Base-by-base conservation (phyloP, 64 coral and sea anemone species). In the Pocillopora damicornis region DNA sequence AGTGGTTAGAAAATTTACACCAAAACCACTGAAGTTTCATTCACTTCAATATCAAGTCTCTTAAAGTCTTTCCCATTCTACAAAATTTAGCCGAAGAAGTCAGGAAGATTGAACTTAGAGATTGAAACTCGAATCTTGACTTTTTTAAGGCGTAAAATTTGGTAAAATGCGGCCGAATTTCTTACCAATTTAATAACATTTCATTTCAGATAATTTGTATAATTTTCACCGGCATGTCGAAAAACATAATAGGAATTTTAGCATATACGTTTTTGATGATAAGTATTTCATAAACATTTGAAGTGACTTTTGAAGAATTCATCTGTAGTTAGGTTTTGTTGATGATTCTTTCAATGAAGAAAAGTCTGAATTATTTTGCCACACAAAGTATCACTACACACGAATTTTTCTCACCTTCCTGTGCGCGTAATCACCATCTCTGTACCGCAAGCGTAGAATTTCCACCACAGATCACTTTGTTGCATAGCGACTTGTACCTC, bases 391-490 rank as follows among this genome's bases (percentile, higher is more conserved):
- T 37, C 17, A 37, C n/a, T 17, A 37, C n/a, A 76, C 17, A 18
- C 79, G 75, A 35, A 78, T 38, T 73, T 77, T 76, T 86, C 88
- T 93, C 71, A 97, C 94, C 94, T 97, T 68, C 94, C 94, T 1
- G 94, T 97, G 35, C 94, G 69, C 34, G 94, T 97, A 17, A 97
- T 97, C 17, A 97, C 94, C 94, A 97, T 97, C 37, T 97, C 94
- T 22, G 94, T 97, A 15, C 94, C 94, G 64, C 94, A 97, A 36
- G 94, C 81, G 63, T 93, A 97, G 20, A 97, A 97, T 60, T 93
- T 97, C 94, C 94, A 97, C 94, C 94, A 97, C 18, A 97, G 71
- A 34, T 93, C 94, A 14, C 91, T 97, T 14, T 97, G 94, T n/a
- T 97, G 94, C 45, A 97, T 74, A 30, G 94, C 94, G 14, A 97